Percentiles rank a stretch among this genome's conserved stretches.
These are phyloP conservation scores for Aphelenchoides bicaudatus DNA, from an alignment of 2,888 invertebrate genomes.

Conservation along the genomic window DNA sequence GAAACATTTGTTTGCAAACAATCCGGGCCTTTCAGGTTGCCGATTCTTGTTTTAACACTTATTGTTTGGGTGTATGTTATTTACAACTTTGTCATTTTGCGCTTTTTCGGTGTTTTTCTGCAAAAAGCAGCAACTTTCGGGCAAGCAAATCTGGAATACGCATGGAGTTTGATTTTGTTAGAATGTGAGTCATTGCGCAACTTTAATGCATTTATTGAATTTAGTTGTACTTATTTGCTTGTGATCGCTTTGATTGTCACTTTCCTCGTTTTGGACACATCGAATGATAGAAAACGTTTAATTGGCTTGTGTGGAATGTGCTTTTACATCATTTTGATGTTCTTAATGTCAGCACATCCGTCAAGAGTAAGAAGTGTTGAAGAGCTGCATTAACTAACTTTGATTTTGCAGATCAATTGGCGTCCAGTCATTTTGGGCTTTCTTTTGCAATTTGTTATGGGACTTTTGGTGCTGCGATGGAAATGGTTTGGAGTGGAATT, in stretches of 20 bases:
- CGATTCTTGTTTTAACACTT: constrained; percentile 30
- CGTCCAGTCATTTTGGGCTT: constrained; percentile 76
- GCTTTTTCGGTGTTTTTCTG: background rate
- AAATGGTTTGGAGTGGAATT: no score
- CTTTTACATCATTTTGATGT: constrained; percentile 51
- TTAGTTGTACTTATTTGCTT: constrained; percentile 29
- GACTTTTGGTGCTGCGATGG: constrained; percentile 81
- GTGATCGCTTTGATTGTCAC: constrained; percentile 29
- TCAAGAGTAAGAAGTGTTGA: constrained; percentile 29
- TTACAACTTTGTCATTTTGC: constrained; percentile 5
- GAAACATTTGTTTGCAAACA: no score
- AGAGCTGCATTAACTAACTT: constrained; percentile 10
- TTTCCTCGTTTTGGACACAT: constrained; percentile 39
- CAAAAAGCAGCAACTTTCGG: background rate
- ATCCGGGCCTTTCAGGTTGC: no score
- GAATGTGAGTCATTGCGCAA: background rate
- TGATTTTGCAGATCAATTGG: constrained; percentile 68
- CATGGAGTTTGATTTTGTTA: background rate
- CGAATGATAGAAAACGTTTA: constrained; percentile 41
- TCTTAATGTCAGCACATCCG: constrained; percentile 43
- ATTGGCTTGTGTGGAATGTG: constrained; percentile 51
- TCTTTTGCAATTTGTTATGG: constrained; percentile 78
- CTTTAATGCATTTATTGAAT: background rate
- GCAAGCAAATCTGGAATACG: background rate
- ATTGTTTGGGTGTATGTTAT: constrained; percentile 29